These are phyloP conservation scores for Phalloptychus januarius DNA, from an alignment of 2,797 vertebrate genomes.

Conservation along the genomic window DNA sequence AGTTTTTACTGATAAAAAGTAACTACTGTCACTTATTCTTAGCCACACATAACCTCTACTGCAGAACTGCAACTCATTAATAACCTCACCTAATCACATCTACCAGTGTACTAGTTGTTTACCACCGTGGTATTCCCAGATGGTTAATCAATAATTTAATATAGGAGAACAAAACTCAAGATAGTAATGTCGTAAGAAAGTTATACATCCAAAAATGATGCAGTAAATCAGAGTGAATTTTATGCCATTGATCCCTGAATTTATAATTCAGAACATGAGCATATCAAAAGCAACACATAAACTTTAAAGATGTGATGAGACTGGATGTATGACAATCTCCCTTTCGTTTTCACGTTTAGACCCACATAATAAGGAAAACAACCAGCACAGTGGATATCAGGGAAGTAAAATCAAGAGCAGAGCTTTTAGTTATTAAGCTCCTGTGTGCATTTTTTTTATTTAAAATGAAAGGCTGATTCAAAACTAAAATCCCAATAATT, in stretches of 20 bases:
- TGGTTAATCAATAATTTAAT: background rate
- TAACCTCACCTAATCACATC: background rate
- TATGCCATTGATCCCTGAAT: background rate
- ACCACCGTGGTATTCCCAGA: background rate
- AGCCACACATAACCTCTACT: background rate
- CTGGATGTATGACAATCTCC: background rate
- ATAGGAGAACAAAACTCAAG: background rate
- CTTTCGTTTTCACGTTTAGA: background rate
- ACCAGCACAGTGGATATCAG: background rate
- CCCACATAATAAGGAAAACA: background rate
- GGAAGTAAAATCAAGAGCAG: background rate
- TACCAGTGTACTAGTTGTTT: background rate
- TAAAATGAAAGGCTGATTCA: background rate
- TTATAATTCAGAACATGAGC: background rate
- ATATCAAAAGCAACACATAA: background rate
- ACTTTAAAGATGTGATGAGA: background rate
- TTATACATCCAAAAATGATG: background rate
- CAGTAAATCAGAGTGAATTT: background rate
- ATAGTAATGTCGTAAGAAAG: background rate
- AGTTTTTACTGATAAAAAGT: background rate
- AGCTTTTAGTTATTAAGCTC: background rate
- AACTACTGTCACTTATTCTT: background rate
- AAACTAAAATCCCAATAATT: conserved; percentile 5
- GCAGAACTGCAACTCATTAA: background rate
- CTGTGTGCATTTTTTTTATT: background rate